Base-by-base conservation (phyloP, 2,888 invertebrate genomes). In the Thysanoteuthis rhombus region DNA sequence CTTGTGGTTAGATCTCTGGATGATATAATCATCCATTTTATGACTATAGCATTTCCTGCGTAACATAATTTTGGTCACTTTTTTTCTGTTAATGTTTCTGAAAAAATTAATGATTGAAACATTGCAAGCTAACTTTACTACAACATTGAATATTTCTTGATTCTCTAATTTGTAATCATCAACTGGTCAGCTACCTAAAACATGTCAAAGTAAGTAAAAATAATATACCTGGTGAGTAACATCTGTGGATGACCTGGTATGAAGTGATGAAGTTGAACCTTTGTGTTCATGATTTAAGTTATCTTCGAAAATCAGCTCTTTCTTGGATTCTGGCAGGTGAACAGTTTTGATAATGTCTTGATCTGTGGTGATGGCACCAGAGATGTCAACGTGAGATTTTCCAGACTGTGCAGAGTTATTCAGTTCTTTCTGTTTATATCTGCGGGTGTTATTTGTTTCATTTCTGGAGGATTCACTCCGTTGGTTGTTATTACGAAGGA, bases 221-320 rank as follows among this genome's bases (percentile, higher is more conserved):
- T 36, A 36, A 75, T 36, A 75, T 75, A 75, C 75, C 75, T 75
- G 75, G 36, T 75, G 75, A 75, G n/a, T 75, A 36, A 75, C 75
- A n/a, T 75, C 75, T 75, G 75, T 36, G n/a, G 75, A 75, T 75
- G 75, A 75, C 75, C 75, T 75, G n/a, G 75, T 75, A 75, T 75
- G 75, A 75, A 75, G n/a, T n/a, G 75, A 75, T 75, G 75, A 75
- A 75, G 75, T 75, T 75, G 75, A 75, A 75, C 75, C 75, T 75
- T 75, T 75, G n/a, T 75, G n/a, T 75, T 75, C 75, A n/a, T 75
- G 8, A 75, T 36, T 75, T 75, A 75, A 75, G 36, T 75, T 75
- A 75, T 75, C 75, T 75, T 75, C 75, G 19, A 75, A 75, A 75
- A 75, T 75, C 36, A 75, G 75, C 75, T 75, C 75, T 75, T 75